A percentile compares a stretch with the other conserved stretches of the same genome.
Evolutionary conservation across 2,797 vertebrate species (phyloP).

Genomic region (Malurus splendens): DNA sequence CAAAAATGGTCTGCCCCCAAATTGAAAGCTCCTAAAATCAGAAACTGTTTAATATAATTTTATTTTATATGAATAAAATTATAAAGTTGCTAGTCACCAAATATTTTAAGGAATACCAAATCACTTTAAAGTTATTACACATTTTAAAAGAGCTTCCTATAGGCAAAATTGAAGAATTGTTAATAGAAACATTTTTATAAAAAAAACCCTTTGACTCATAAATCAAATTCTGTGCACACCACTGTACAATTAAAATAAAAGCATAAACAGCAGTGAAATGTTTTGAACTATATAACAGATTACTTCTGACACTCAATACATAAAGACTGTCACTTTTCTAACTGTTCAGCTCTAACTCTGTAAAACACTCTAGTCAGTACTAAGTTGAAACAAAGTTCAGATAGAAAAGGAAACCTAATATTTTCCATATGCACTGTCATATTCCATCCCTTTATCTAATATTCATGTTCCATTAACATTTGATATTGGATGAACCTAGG

Average conservation of each 20-base stretch:
- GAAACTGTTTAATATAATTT: not conserved
- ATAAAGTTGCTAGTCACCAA: not conserved
- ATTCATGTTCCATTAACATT: slow-evolving; percentile 75
- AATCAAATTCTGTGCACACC: not conserved
- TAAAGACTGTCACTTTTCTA: slow-evolving; percentile 14
- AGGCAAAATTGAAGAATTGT: not conserved
- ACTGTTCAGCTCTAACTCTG: slow-evolving; percentile 38
- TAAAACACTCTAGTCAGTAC: slow-evolving; percentile 55
- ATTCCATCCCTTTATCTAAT: slow-evolving; percentile 73
- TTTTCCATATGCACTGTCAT: slow-evolving; percentile 83
- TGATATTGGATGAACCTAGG: slow-evolving; percentile 49
- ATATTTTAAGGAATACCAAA: not conserved
- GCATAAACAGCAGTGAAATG: not conserved
- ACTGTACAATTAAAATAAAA: slow-evolving; percentile 32
- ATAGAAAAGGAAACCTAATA: slow-evolving; percentile 67
- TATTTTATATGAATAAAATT: not conserved
- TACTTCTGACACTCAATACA: not conserved
- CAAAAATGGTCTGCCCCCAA: not conserved
- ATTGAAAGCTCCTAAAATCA: not conserved
- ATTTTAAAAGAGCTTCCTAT: not conserved
- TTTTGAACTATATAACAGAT: slow-evolving; percentile 4
- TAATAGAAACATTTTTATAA: not conserved
- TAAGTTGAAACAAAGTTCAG: slow-evolving; percentile 35
- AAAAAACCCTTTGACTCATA: not conserved
- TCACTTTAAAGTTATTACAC: not conserved